phyloP scores from a whole-genome alignment of 1,140 invertebrate genomes.

The Bombus waltoni region DNA sequence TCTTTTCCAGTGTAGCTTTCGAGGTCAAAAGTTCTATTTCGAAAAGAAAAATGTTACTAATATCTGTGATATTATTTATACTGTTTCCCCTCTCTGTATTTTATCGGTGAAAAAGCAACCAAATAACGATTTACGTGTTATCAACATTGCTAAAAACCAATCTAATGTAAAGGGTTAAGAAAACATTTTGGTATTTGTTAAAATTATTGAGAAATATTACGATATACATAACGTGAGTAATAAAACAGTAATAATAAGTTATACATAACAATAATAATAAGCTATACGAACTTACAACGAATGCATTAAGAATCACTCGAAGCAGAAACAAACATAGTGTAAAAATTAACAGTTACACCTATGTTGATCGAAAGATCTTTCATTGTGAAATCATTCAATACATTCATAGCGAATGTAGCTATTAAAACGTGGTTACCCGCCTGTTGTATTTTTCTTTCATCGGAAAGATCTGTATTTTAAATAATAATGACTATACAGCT shows the following conservation, averaged over 20 bases:
- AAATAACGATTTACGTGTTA: background rate
- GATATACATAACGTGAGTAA: background rate
- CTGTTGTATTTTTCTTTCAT: background rate
- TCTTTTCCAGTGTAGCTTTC: no score
- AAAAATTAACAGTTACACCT: background rate
- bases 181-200: background rate
- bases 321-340: background rate
- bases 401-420: no score
- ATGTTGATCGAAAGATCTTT: background rate
- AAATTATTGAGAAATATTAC: background rate
- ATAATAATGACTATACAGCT: no score
- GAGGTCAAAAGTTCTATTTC: no score
- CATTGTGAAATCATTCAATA: background rate
- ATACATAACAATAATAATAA: no score
- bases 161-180: background rate
- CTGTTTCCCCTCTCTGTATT: no score
- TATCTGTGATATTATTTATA: background rate
- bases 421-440: no score
- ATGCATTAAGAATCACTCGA: background rate
- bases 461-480: background rate
- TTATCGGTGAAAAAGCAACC: background rate
- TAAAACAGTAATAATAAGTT: background rate
- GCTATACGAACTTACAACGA: background rate
- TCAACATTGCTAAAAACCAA: no score
- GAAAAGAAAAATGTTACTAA: background rate